phyloP scores from a whole-genome alignment of 2,113 vertebrate species.

The Siniperca knerii region DNA sequence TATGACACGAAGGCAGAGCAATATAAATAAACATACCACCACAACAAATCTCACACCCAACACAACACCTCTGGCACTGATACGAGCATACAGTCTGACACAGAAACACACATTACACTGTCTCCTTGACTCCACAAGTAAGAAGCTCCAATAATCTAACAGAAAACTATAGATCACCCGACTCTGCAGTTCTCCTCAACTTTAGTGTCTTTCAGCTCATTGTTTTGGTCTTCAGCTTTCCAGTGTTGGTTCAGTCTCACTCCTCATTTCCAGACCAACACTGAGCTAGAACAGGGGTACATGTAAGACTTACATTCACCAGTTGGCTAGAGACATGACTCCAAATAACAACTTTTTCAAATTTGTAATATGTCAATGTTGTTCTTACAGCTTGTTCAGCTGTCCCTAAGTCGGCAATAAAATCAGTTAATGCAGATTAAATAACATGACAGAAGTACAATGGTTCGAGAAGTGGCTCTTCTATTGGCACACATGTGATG shows the following conservation, averaged over 20 bases:
- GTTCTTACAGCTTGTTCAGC: background rate
- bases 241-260: no score
- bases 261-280: background rate
- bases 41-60: slow-evolving; percentile 43
- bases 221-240: background rate
- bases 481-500: background rate
- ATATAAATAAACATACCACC: slow-evolving; percentile 70
- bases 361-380: background rate
- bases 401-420: background rate
- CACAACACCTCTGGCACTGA: slow-evolving; percentile 50
- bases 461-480: background rate
- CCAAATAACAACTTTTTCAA: background rate
- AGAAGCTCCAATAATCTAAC: background rate
- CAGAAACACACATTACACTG: slow-evolving; percentile 42
- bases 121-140: slow-evolving; percentile 20
- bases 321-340: background rate
- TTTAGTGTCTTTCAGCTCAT: background rate
- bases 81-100: slow-evolving; percentile 55
- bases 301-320: background rate
- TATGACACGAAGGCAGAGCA: slow-evolving; percentile 60
- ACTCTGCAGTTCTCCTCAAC: background rate
- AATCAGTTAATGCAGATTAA: background rate
- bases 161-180: background rate
- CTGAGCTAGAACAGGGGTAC: background rate
- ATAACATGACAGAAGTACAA: background rate